phyloP scores from a whole-genome alignment of 2,113 vertebrate species.

The Eonycteris spelaea region DNA sequence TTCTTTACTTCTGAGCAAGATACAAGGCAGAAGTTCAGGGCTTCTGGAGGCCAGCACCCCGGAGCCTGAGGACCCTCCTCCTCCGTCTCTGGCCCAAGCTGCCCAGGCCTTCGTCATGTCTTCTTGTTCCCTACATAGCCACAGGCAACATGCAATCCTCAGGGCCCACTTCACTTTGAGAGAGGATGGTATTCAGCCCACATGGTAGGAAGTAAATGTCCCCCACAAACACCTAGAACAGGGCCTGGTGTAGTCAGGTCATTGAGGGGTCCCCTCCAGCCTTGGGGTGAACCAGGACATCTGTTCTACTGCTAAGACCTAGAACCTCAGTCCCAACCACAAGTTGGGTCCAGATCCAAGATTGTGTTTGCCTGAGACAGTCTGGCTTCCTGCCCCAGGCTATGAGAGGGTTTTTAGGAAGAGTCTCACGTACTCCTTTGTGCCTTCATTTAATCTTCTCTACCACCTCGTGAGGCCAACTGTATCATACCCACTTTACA shows the following conservation, averaged over 20 bases:
- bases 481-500: neutral
- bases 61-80: fast-evolving
- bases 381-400: neutral
- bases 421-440: fast-evolving
- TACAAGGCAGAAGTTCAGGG: neutral
- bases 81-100: fast-evolving
- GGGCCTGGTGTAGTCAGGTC: fast-evolving
- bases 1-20: conserved; percentile 83
- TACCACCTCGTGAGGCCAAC: neutral
- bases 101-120: fast-evolving
- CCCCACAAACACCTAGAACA: neutral
- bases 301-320: neutral
- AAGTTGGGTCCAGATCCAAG: neutral
- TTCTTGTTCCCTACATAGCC: fast-evolving
- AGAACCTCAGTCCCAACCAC: neutral
- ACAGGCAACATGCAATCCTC: neutral
- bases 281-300: neutral
- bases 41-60: neutral
- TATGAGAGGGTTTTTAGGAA: fast-evolving
- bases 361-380: neutral
- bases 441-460: neutral
- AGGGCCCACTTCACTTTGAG: neutral
- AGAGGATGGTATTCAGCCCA: neutral
- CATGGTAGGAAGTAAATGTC: fast-evolving
- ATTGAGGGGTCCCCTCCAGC: neutral